Evolutionary conservation across 2,113 vertebrate species (phyloP).

Genomic region (Dipodomys stephensi): DNA sequence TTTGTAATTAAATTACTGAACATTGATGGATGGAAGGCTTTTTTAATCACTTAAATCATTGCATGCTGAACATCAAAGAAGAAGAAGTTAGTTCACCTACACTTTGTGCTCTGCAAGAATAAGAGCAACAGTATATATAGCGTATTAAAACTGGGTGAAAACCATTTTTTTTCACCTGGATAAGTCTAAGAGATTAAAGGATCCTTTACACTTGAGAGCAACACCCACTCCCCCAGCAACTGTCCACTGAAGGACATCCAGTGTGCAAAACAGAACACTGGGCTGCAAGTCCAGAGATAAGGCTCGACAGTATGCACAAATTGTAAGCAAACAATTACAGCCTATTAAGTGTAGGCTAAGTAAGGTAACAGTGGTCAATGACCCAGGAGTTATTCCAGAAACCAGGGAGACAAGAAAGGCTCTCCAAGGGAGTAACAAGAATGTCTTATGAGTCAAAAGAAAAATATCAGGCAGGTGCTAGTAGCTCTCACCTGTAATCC

Average conservation of each 20-base stretch:
- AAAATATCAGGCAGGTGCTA: conserved; percentile 27
- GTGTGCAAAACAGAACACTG: neutral
- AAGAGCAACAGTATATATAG: neutral
- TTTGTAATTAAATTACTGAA: neutral
- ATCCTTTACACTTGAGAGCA: neutral
- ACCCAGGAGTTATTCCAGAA: neutral
- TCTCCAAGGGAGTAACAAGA: neutral
- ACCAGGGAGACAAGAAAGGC: neutral
- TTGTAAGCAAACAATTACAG: neutral
- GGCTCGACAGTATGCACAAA: neutral
- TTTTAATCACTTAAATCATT: neutral
- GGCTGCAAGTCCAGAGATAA: neutral
- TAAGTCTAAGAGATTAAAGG: too few relatives aligned
- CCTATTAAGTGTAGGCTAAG: neutral
- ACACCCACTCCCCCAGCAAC: neutral
- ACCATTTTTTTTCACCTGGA: neutral
- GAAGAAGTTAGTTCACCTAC: neutral
- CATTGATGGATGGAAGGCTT: neutral
- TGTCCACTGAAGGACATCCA: neutral
- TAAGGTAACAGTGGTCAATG: neutral
- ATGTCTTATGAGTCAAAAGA: neutral
- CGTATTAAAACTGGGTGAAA: neutral
- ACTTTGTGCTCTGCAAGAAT: conserved; percentile 11
- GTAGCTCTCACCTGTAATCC: too few relatives aligned
- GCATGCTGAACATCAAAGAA: neutral